These are phyloP conservation scores for Noctua janthina DNA, from an alignment of 2,888 invertebrate genomes.

Conservation along the genomic window DNA sequence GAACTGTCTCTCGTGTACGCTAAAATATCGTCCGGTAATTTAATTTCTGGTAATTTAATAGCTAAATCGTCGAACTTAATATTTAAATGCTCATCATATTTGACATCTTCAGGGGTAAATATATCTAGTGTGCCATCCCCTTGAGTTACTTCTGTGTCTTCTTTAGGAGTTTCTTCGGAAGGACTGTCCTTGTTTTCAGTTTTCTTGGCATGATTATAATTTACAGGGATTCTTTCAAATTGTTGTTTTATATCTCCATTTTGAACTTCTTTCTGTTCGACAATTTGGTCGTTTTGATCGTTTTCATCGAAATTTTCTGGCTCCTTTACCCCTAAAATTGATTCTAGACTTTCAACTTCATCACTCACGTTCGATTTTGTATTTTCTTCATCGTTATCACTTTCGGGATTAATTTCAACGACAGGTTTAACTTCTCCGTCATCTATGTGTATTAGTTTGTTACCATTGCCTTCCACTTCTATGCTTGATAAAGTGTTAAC, in stretches of 20 bases:
- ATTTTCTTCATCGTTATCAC: slow-evolving; percentile 72
- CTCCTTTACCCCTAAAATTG: slow-evolving; percentile 70
- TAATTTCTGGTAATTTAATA: slow-evolving; percentile 87
- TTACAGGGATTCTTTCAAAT: slow-evolving; percentile 86
- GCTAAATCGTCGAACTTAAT: slow-evolving; percentile 84
- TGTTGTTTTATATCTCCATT: slow-evolving; percentile 83
- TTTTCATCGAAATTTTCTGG: slow-evolving; percentile 49
- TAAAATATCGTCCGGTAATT: slow-evolving; percentile 86
- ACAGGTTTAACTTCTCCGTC: slow-evolving; percentile 86
- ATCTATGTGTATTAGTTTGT: slow-evolving; percentile 75
- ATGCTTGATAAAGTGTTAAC: slow-evolving; percentile 40
- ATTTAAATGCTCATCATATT: slow-evolving; percentile 83
- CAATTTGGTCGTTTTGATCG: slow-evolving; percentile 69
- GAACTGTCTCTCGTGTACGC: slow-evolving; percentile 77
- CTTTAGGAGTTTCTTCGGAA: slow-evolving; percentile 42
- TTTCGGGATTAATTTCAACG: slow-evolving; percentile 81
- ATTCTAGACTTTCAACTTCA: slow-evolving; percentile 75
- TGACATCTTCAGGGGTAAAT: slow-evolving; percentile 73
- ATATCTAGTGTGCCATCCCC: slow-evolving; percentile 77
- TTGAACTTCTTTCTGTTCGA: slow-evolving; percentile 58
- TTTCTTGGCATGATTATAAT: slow-evolving; percentile 82
- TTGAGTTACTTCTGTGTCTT: slow-evolving; percentile 65
- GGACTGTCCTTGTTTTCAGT: slow-evolving; percentile 62
- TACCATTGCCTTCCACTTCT: slow-evolving; percentile 63
- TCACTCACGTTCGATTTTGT: slow-evolving; percentile 65